Conservation (phyloP, 2,797 vertebrate genomes). For the Acomys russatus region DNA sequence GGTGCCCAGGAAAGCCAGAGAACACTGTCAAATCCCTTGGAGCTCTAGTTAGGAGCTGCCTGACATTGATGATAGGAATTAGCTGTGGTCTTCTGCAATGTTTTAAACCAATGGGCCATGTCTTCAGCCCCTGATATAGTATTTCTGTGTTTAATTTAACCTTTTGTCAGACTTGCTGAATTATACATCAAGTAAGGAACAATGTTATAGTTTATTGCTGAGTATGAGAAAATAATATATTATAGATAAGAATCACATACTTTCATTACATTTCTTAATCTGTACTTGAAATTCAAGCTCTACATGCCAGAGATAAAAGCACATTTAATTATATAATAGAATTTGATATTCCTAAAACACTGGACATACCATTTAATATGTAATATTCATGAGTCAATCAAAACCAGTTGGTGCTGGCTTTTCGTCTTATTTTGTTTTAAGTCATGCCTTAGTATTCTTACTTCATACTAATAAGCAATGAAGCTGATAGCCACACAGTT, state of each 20-base stretch:
- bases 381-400: neutral
- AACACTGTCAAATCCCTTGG: neutral
- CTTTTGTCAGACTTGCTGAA: neutral
- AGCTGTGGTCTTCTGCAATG: neutral
- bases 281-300: neutral
- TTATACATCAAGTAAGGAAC: neutral
- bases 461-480: neutral
- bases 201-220: neutral
- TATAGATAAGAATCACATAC: neutral
- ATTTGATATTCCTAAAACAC: neutral
- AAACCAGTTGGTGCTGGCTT: neutral
- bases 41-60: neutral
- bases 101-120: neutral
- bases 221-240: neutral
- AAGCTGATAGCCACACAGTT: neutral
- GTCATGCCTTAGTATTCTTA: neutral
- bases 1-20: neutral
- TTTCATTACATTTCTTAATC: neutral
- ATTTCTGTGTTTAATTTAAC: conserved; percentile 17
- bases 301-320: neutral
- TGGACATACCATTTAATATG: neutral
- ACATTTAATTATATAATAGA: conserved; percentile 2
- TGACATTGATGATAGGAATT: neutral
- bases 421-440: neutral
- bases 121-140: neutral